Base-by-base conservation (phyloP, 1,140 invertebrate species). In the Drosophila funebris region DNA sequence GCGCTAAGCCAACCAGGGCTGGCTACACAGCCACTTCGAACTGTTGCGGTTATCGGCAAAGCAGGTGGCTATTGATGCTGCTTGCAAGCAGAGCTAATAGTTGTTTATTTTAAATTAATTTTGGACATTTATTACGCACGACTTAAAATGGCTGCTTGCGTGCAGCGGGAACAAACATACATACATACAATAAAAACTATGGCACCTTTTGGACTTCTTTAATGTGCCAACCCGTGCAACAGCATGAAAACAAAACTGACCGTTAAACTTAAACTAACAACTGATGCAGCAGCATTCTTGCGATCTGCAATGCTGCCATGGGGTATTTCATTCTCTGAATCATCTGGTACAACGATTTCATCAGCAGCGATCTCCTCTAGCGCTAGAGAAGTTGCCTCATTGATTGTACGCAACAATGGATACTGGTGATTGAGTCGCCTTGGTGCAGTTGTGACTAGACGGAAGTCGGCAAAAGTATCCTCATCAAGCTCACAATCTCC, bases 341-440 rank as follows among this genome's bases (percentile, higher is more conserved):
- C 92, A 92, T 69, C 92, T 87, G 71, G 93, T 67, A 60, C 88
- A 76, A 33, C 44, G 4, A 60, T 63, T 14, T 77, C 83, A 29
- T 78, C 73, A 13, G 73, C 72, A 14, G 73, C 78, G 41, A 93
- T 92, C 77, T 95, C 94, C 79, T 94, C 93, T 41, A 94, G 50
- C 0, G 94, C 91, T 8, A 93, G 64, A 0, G 87, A 78, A 2
- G 94, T 93, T 2, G 94, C 94, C 70, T 94, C 93, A 64, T 95
- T 94, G 0, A 95, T 94, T 0, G 94, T 93, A 20, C 94, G 92
- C 93, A 95, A 93, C 4, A 95, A 81, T 0, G 93, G 93, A 89
- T 94, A 95, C 76, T 94, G 94, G 3, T 91, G 78, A 56, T 84
- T 92, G 7, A 91, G 73, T 3, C 91, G 74, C 6, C 89, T 73